A percentile compares a stretch with the other conserved stretches of the same genome.
phyloP scores from a whole-genome alignment of 2,888 invertebrate genomes.

The Stenolophus ochropezus region DNA sequence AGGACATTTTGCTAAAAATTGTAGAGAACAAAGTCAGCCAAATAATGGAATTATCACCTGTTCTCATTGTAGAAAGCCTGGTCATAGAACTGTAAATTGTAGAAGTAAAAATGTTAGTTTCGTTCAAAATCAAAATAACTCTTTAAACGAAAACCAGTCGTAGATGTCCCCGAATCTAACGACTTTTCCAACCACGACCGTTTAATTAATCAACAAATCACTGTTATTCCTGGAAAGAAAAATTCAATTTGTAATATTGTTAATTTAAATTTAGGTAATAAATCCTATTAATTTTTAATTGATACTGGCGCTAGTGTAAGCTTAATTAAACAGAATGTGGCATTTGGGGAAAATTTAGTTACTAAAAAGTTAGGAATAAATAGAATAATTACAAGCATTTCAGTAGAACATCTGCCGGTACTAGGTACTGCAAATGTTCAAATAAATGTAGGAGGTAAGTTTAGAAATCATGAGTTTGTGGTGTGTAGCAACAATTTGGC shows the following conservation, averaged over 20 bases:
- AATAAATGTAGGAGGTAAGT: not conserved
- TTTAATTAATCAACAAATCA: not conserved
- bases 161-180: not conserved
- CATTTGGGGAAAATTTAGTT: constrained; percentile 1
- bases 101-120: not conserved
- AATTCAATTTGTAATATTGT: too few relatives aligned
- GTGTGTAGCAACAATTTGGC: not conserved
- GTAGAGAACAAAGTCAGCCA: too few relatives aligned
- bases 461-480: not conserved
- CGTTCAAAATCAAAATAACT: not conserved
- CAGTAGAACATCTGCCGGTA: not conserved
- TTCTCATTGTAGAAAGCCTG: too few relatives aligned
- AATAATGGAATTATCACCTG: not conserved
- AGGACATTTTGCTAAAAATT: not conserved
- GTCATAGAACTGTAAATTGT: too few relatives aligned
- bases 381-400: constrained; percentile 27
- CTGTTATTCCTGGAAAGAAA: not conserved
- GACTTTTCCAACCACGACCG: not conserved
- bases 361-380: not conserved
- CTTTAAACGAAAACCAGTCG: not conserved
- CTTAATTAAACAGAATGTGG: constrained; percentile 14
- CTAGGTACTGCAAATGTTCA: not conserved
- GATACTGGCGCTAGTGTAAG: not conserved
- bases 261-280: too few relatives aligned
- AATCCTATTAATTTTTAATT: too few relatives aligned